Percentiles rank a stretch among this genome's conserved stretches.
Conservation (phyloP, 2,888 invertebrate species). For the Temnothorax rugatulus region DNA sequence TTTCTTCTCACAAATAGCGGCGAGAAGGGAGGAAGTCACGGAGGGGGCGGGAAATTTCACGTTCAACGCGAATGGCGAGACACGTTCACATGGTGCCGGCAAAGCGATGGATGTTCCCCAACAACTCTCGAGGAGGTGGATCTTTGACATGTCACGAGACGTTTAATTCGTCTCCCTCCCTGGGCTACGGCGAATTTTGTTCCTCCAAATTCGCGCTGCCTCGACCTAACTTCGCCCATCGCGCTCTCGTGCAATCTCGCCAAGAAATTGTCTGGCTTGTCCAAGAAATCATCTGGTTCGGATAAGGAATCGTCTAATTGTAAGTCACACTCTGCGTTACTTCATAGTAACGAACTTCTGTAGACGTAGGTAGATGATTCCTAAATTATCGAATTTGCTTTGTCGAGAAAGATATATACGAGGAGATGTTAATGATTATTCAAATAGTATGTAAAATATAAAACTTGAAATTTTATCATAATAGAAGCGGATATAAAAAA, state of each 20-base stretch:
- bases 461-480: conserved; percentile 12
- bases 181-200: conserved; percentile 62
- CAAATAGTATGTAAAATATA: background rate
- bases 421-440: background rate
- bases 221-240: conserved; percentile 37
- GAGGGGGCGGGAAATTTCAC: conserved; percentile 64
- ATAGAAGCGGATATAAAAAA: conserved; percentile 13
- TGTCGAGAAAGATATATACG: background rate
- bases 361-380: background rate
- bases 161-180: conserved; percentile 66
- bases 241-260: conserved; percentile 40
- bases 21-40: conserved; percentile 51
- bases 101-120: conserved; percentile 49
- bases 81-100: conserved; percentile 58
- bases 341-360: conserved; percentile 14
- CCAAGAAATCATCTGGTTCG: conserved; percentile 30
- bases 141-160: conserved; percentile 70
- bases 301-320: conserved; percentile 29
- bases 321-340: conserved; percentile 7
- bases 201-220: conserved; percentile 6
- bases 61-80: conserved; percentile 62
- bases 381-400: background rate
- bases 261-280: conserved; percentile 34
- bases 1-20: conserved; percentile 70
- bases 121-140: conserved; percentile 27